These are phyloP conservation scores for Platysternon megacephalum DNA, from an alignment of 2,113 vertebrate species.

Conservation along the genomic window DNA sequence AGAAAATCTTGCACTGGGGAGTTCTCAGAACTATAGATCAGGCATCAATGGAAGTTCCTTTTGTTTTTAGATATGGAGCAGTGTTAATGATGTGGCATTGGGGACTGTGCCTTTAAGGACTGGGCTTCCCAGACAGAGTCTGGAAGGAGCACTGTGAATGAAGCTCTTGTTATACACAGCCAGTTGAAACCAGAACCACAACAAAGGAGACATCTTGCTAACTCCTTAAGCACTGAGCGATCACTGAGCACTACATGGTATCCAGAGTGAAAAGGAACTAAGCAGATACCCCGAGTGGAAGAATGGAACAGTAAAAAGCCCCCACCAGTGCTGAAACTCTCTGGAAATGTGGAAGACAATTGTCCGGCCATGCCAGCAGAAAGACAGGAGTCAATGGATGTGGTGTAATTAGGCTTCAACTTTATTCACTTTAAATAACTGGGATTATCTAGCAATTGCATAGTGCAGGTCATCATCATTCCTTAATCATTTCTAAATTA, in stretches of 20 bases:
- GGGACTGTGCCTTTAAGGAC: background rate
- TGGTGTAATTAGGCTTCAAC: background rate
- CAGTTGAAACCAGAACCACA: background rate
- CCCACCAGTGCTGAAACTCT: background rate
- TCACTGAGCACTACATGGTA: background rate
- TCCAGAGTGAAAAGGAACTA: background rate
- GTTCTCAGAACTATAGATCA: background rate
- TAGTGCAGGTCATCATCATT: background rate
- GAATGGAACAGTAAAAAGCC: background rate
- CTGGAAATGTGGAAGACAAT: background rate
- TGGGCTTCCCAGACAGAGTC: background rate
- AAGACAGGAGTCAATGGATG: background rate
- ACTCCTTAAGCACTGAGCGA: background rate
- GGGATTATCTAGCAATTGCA: background rate
- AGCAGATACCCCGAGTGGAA: background rate
- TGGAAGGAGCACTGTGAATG: background rate
- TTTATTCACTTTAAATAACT: background rate
- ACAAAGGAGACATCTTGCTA: background rate
- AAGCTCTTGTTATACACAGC: background rate
- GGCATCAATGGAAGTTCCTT: rapidly evolving
- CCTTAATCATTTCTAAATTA: background rate
- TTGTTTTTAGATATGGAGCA: background rate
- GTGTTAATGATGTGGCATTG: background rate
- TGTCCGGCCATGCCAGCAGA: background rate
- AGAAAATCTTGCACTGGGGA: background rate